Percentiles rank a stretch among this genome's conserved stretches.
Evolutionary conservation across 2,113 vertebrate genomes (phyloP).

Genomic region (Pteruthius melanotis): DNA sequence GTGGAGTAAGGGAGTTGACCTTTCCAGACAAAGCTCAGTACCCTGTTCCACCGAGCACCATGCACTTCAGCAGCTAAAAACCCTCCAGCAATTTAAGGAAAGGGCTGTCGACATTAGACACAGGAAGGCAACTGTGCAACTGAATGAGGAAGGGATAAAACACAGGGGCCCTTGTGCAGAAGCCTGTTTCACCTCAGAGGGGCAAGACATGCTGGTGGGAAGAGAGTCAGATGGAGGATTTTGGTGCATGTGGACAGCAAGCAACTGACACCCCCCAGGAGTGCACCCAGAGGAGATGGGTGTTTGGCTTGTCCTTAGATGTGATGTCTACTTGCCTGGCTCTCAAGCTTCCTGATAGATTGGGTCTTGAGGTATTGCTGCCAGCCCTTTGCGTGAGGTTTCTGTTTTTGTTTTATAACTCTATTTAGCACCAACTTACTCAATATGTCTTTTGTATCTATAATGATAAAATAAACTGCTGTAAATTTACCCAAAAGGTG

Average conservation of each 20-base stretch:
- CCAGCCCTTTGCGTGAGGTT: background rate
- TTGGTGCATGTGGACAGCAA: rapidly evolving
- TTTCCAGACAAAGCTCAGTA: background rate
- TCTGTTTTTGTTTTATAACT: background rate
- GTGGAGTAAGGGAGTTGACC: background rate
- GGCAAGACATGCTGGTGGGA: rapidly evolving
- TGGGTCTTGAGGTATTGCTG: background rate
- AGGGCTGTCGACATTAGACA: background rate
- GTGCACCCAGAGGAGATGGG: rapidly evolving
- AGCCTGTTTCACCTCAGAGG: background rate
- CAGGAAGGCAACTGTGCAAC: rapidly evolving
- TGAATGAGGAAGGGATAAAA: background rate
- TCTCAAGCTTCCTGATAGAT: background rate
- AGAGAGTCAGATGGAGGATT: background rate
- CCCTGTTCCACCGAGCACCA: background rate
- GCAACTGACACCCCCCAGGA: background rate
- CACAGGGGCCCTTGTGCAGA: rapidly evolving
- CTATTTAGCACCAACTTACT: background rate
- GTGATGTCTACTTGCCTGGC: background rate
- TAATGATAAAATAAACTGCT: background rate
- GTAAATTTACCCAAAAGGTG: background rate
- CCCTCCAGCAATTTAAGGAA: background rate
- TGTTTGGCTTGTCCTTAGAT: background rate
- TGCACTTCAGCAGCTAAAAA: rapidly evolving
- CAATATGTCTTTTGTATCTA: background rate